phyloP scores from a whole-genome alignment of 2,113 vertebrate species.

The Brachypteracias leptosomus region DNA sequence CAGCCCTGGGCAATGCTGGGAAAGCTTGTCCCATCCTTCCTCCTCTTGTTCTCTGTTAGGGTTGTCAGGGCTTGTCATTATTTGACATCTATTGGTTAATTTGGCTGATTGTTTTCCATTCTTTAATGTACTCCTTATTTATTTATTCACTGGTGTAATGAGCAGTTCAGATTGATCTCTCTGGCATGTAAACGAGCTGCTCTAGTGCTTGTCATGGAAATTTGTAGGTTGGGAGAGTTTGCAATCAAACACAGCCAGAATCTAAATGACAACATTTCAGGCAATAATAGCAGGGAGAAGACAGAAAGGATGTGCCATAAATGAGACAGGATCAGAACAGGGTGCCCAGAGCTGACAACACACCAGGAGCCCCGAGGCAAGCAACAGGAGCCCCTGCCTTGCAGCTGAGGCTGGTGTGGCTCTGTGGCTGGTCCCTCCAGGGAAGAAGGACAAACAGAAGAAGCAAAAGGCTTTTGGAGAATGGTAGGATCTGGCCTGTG shows the following conservation, averaged over 20 bases:
- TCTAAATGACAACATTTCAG: constrained; percentile 28
- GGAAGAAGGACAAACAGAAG: background rate
- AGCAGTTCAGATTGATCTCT: constrained; percentile 20
- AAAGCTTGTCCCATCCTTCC: background rate
- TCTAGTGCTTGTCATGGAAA: constrained; percentile 9
- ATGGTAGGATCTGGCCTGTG: background rate
- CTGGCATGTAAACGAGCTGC: constrained; percentile 42
- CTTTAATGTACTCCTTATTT: constrained; percentile 16
- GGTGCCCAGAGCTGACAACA: background rate
- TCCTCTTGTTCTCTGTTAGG: background rate
- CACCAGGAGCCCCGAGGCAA: background rate
- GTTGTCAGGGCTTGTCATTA: background rate
- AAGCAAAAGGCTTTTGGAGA: background rate
- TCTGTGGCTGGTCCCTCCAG: background rate
- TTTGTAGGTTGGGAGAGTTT: constrained; percentile 36
- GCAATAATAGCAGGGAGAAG: background rate
- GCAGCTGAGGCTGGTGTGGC: fast-evolving
- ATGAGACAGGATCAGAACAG: background rate
- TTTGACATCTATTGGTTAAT: background rate
- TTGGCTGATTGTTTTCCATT: constrained; percentile 22
- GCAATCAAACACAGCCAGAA: constrained; percentile 54
- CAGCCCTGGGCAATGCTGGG: background rate
- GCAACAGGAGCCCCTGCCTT: background rate
- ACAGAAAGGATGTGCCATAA: constrained; percentile 8
- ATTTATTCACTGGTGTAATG: constrained; percentile 2